Evolutionary conservation across 2,888 invertebrate species (phyloP), one percentile per base, ranked within the genome.

Genomic region (Bimastos eiseni): DNA sequence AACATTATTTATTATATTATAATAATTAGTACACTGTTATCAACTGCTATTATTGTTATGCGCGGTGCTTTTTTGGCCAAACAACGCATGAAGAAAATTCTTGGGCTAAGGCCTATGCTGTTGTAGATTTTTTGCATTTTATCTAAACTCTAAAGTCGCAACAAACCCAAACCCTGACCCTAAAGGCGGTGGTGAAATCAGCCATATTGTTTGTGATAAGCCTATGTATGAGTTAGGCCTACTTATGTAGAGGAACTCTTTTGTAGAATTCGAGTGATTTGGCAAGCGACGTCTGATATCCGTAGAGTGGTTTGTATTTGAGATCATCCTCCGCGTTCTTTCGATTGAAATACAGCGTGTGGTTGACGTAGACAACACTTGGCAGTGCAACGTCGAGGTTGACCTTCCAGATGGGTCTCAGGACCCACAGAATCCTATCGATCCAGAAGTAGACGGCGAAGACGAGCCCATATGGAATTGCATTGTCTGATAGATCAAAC

Each of bases 331-430:
- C 96, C 13, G 96, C 96, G 92, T 96, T 96, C 70, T 96, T 94
- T 13, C 96, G 95, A 93, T 96, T 96, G 93, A 96, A 96, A 93
- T 96, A 95, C 89, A 96, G 94, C 91, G 96, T 96, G 36, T 96
- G 96, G 90, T 96, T 95, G 34, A 95, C 93, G 91, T 95, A 95
- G 84, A 93, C 93, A 0, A 95, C 90, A 90, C 94, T 94, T 89
- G 93, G 92, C 0, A 94, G 93, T 38, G 94, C 92, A 3, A 93
- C 91, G 36, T 92, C 92, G 21, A 94, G 91, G 55, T 93, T 93
- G 49, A 94, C 90, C 91, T 93, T 93, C 36, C 93, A 91, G 44
- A 95, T 36, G 19, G 94, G 94, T 30, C 93, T 93, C 6, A 95
- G 89, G 15, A 94, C 89, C 49, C 93, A 91, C 21, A 91, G 44